Evolutionary conservation across 2,888 invertebrate species (phyloP), one percentile per base, ranked within the genome.

Genomic region (Mythimna lalbum): DNA sequence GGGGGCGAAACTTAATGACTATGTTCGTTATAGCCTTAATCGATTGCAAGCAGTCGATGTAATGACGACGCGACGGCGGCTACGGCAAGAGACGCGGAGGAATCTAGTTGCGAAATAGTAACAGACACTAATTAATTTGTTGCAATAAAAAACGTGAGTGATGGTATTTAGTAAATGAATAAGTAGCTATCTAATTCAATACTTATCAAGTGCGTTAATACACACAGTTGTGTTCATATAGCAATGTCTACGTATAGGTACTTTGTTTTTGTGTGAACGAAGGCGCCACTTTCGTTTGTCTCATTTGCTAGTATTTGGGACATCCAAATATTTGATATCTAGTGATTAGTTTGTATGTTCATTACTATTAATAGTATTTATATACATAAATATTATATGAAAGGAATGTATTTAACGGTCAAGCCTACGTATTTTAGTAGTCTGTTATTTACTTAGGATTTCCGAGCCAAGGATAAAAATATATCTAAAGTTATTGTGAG

Each of bases 41-140:
- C 57, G 61, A 71, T 64, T 62, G 12, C 53, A 10, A 33, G 31
- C 53, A 9, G 21, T 39, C 73, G 23, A 33, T 7, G 21, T 61
- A 59, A 62, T 57, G 39, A 27, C 47, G 12, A 49, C 27, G n/a
- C 53, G 39, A 27, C 47, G 12, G 53, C 27, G n/a, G 27, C 63
- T 47, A 43, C 33, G 12, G 33, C 69, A 47, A 31, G 36, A 19
- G 31, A 64, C 79, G 79, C 52, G 53, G n/a, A 43, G 82, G 60
- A 61, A 82, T 78, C 43, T 61, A 50, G 47, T 67, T 50, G 31
- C 66, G 66, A 72, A 63, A 82, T 33, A 47, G 9, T 33, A 19
- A 39, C 36, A 23, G 12, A 49, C 17, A 27, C 10, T 67, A 61
- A 83, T 80, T 73, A 73, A 62, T 62, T 67, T 62, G 50, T 79